These are phyloP conservation scores for Leptodactylus fuscus DNA, from an alignment of 2,113 vertebrate species.

Conservation along the genomic window DNA sequence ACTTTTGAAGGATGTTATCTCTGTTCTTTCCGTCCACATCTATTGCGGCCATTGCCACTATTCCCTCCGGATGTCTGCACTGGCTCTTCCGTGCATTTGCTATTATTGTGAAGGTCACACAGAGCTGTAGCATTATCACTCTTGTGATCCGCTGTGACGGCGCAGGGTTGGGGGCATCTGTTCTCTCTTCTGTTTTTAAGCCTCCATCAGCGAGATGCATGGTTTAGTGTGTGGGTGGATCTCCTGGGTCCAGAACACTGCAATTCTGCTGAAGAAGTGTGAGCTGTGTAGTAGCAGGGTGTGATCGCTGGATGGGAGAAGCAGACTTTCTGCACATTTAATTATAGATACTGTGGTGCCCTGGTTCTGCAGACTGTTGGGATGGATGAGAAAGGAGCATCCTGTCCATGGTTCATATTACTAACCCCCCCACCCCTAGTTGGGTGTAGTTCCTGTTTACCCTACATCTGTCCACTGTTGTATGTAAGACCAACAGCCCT, in stretches of 20 bases:
- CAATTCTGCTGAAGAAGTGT: conserved; percentile 18
- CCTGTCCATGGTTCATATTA: background rate
- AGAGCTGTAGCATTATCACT: background rate
- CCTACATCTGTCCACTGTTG: no score
- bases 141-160: background rate
- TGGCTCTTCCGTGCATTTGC: background rate
- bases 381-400: background rate
- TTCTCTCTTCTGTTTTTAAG: background rate
- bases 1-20: background rate
- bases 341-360: background rate
- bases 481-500: no score
- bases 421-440: background rate
- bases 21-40: background rate
- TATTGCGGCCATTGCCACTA: background rate
- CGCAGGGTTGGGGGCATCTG: conserved; percentile 27
- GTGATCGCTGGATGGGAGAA: background rate
- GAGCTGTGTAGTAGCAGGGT: background rate
- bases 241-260: conserved; percentile 30
- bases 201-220: background rate
- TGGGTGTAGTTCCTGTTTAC: no score
- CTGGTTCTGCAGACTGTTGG: background rate
- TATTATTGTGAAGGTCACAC: conserved; percentile 41
- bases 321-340: background rate
- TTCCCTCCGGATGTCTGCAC: background rate
- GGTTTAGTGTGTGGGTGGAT: conserved; percentile 41